A percentile compares a stretch with the other conserved stretches of the same genome.
Evolutionary conservation across 2,797 vertebrate species (phyloP).

Genomic region (Pangasius macronema): DNA sequence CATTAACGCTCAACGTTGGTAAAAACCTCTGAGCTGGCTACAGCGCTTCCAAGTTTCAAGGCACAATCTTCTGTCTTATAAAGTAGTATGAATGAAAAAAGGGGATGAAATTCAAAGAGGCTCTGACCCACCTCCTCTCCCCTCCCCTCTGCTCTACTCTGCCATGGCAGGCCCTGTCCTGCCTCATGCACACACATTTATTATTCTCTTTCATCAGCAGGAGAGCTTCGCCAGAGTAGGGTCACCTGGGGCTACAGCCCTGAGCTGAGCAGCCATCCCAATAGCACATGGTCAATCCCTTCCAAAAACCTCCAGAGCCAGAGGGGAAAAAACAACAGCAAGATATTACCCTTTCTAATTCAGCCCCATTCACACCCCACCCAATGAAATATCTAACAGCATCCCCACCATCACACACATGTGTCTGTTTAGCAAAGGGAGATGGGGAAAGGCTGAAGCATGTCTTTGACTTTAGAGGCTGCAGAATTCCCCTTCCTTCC

Average conservation of each 20-base stretch:
- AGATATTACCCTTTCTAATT: conserved; percentile 40
- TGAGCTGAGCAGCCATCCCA: conserved; percentile 46
- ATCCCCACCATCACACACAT: conserved; percentile 28
- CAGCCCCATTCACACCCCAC: conserved; percentile 51
- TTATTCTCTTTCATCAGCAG: conserved; percentile 73
- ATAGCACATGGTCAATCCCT: conserved; percentile 40
- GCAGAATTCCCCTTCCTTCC: conserved; percentile 20
- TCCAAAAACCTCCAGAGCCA: conserved; percentile 35
- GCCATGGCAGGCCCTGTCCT: conserved; percentile 35
- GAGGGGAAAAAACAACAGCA: conserved; percentile 9
- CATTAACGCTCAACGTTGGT: not conserved
- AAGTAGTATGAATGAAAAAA: conserved; percentile 23
- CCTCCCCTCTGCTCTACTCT: conserved; percentile 36
- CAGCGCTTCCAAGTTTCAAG: not conserved
- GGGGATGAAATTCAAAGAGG: conserved; percentile 38
- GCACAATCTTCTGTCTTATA: conserved; percentile 15
- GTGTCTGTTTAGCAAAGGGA: conserved; percentile 27
- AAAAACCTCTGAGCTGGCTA: not conserved
- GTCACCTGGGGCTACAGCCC: conserved; percentile 67
- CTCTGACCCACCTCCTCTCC: conserved; percentile 43
- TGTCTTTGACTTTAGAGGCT: conserved; percentile 31
- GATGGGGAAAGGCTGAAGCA: conserved; percentile 1
- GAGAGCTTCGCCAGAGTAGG: conserved; percentile 55
- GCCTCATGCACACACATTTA: conserved; percentile 50
- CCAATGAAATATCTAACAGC: conserved; percentile 26